Base-by-base conservation (phyloP, 2,113 vertebrate genomes). In the Struthio camelus region DNA sequence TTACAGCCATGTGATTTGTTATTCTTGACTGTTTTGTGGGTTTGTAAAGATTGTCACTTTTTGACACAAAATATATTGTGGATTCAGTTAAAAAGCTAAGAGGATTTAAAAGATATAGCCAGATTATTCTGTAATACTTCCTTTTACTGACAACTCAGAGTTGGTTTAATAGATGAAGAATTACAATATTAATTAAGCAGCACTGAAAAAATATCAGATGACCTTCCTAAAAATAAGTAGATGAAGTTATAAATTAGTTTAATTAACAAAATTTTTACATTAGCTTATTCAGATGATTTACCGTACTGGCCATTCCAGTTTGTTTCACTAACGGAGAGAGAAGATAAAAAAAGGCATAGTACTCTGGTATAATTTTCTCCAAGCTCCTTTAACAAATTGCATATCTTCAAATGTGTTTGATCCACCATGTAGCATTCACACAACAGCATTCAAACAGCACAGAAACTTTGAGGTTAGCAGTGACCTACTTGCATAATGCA, bases 191-290 rank as follows among this genome's bases (percentile, higher is more conserved):
- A 97, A 95, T 96, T 82, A 94, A 82, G 32, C 64, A 93, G 87
- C 44, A 65, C 84, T 85, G 38, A 96, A 97, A 97, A 69, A 76
- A 61, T n/a, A 51, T 61, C 59, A 91, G 42, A 28, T 97, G 89
- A 96, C 92, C 79, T 97, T 97, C 95, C 90, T 95, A 95, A 98
- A 97, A 97, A 92, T 84, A 91, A 94, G 79, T 59, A 95, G 70
- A 64, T 94, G 75, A 97, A 96, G 79, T 90, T 95, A 90, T 84
- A 95, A 97, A 97, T 97, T 82, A 96, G 77, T 94, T 96, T 97
- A 98, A 97, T 97, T 96, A 97, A 92, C 30, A 91, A 56, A 86
- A 97, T 95, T 97, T 95, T 96, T 92, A 62, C 89, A 95, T 92
- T 92, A 83, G 77, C 88, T 96, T 67, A 79, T 91, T 94, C 87